phyloP scores from a whole-genome alignment of 1,140 invertebrate species.

The Polyergus mexicanus region DNA sequence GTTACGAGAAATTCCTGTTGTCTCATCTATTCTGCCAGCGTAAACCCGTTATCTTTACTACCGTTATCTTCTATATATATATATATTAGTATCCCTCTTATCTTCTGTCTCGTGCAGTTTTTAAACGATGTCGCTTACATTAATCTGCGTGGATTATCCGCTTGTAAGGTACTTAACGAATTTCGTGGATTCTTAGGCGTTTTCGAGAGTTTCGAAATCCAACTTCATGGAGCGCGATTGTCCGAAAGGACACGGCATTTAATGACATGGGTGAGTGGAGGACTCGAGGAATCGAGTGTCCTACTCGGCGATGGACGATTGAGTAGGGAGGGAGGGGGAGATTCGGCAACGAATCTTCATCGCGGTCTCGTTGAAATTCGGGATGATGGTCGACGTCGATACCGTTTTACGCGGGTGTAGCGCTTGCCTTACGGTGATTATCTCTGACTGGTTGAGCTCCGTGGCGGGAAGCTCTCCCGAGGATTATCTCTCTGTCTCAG shows the following conservation, averaged over 20 bases:
- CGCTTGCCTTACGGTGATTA: conserved; percentile 82
- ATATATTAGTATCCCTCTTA: not conserved
- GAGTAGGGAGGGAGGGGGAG: not conserved
- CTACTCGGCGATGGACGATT: not conserved
- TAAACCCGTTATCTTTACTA: conserved; percentile 20
- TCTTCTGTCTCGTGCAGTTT: not conserved
- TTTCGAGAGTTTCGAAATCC: conserved; percentile 16
- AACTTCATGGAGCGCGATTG: too few relatives aligned
- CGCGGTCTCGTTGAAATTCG: conserved; percentile 78
- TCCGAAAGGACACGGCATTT: conserved; percentile 21
- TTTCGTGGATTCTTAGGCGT: conserved; percentile 38
- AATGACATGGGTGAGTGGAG: not conserved
- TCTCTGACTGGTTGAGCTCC: conserved; percentile 83
- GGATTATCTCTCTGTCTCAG: conserved; percentile 81
- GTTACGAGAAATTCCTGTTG: conserved; percentile 21
- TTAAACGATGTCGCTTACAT: conserved; percentile 27
- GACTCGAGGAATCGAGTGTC: not conserved
- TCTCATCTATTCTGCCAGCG: conserved; percentile 13
- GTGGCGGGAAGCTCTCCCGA: conserved; percentile 77
- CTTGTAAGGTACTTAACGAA: conserved; percentile 38
- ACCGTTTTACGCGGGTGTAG: conserved; percentile 79
- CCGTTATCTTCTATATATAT: not conserved
- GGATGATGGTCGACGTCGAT: conserved; percentile 76
- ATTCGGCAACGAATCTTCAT: conserved; percentile 71
- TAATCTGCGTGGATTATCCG: conserved; percentile 49